Conservation (phyloP, 2,113 vertebrate genomes). For the Mus spicilegus region DNA sequence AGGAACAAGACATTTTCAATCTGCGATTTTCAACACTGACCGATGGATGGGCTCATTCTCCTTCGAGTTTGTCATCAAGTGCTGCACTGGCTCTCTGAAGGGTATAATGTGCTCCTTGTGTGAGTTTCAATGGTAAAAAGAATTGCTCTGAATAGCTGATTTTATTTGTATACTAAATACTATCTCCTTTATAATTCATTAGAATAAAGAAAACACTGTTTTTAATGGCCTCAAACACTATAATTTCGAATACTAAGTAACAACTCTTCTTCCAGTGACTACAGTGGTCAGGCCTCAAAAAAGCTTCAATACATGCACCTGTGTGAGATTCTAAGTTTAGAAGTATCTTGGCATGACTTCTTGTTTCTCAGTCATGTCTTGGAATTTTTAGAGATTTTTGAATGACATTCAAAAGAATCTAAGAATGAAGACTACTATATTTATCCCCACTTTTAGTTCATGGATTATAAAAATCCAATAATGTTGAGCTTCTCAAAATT, state of each 20-base stretch:
- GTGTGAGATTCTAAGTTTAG: accelerated
- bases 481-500: not conserved
- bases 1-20: slow-evolving; percentile 64
- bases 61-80: slow-evolving; percentile 59
- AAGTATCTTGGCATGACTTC: not conserved
- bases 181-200: slow-evolving; percentile 38
- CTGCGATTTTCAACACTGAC: slow-evolving; percentile 58
- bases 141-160: not conserved
- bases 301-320: not conserved
- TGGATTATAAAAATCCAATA: not conserved
- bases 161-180: slow-evolving; percentile 51
- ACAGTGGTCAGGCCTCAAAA: not conserved
- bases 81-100: not conserved
- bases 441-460: not conserved
- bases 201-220: not conserved
- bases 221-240: slow-evolving; percentile 28
- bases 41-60: slow-evolving; percentile 60
- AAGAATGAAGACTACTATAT: accelerated
- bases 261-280: not conserved
- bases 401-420: not conserved
- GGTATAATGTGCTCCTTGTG: not conserved
- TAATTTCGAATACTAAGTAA: not conserved
- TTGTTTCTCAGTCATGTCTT: not conserved
- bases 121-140: not conserved
- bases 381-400: not conserved